Evolutionary conservation across 2,888 invertebrate species (phyloP).

Genomic region (Notodonta dromedarius): DNA sequence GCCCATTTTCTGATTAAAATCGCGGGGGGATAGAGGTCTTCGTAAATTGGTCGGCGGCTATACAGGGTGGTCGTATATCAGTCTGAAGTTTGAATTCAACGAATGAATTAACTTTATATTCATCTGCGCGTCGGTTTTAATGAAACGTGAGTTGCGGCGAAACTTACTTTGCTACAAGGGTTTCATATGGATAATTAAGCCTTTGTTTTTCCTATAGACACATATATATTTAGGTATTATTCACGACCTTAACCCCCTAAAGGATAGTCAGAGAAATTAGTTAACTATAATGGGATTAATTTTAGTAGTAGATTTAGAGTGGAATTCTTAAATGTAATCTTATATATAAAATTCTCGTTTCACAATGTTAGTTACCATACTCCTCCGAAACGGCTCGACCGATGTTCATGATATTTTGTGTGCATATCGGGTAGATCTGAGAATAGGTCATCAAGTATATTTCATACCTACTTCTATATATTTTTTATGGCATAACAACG

Average conservation of each 20-base stretch:
- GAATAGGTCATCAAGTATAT: no score
- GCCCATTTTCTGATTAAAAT: constrained; percentile 54
- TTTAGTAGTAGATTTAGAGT: no score
- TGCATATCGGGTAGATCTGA: no score
- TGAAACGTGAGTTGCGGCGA: constrained; percentile 64
- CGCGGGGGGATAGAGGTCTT: constrained; percentile 41
- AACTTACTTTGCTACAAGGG: constrained; percentile 45
- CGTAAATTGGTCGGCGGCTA: constrained; percentile 45
- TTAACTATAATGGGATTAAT: background rate
- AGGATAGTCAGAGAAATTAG: background rate
- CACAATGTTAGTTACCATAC: no score
- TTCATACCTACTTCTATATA: no score
- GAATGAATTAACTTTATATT: constrained; percentile 72
- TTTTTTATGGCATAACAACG: no score
- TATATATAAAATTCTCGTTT: no score
- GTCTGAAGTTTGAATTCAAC: constrained; percentile 67
- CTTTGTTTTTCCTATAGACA: background rate
- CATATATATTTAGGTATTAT: no score
- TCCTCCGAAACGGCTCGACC: no score
- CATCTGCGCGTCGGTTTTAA: constrained; percentile 66
- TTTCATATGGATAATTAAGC: constrained; percentile 20
- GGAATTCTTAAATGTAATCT: no score
- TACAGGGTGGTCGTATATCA: constrained; percentile 70
- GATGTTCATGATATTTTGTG: no score
- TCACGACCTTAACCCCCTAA: no score